phyloP scores from a whole-genome alignment of 2,888 invertebrate genomes.

The Ornithoptera priamus region DNA sequence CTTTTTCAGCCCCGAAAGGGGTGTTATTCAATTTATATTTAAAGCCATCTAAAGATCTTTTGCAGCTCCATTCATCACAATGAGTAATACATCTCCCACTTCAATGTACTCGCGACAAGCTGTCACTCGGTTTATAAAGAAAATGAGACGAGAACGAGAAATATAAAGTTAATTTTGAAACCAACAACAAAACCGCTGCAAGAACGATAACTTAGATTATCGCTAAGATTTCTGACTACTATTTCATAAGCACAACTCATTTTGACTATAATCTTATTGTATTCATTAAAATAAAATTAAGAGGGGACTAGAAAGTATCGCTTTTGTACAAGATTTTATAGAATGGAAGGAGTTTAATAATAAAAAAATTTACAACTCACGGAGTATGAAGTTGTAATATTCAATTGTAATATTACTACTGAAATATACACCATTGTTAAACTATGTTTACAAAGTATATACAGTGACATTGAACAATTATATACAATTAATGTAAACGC shows the following conservation, averaged over 20 bases:
- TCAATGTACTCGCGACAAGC: background rate
- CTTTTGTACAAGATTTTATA: too few species aligned
- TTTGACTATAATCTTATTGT: background rate
- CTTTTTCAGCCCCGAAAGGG: background rate
- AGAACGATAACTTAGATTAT: background rate
- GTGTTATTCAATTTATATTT: background rate
- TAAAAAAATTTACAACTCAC: too few species aligned
- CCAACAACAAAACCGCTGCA: background rate
- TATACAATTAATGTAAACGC: background rate
- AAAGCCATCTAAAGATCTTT: background rate
- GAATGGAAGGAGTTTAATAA: too few species aligned
- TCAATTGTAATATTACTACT: too few species aligned
- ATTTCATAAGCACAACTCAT: background rate
- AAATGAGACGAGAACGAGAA: background rate
- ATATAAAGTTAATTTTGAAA: background rate
- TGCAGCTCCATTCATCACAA: conserved; percentile 2
- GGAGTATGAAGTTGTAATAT: too few species aligned
- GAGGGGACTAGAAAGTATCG: too few species aligned
- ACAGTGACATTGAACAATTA: background rate
- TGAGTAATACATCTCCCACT: background rate
- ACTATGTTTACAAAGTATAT: too few species aligned
- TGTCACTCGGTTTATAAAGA: background rate
- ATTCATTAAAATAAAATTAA: too few species aligned
- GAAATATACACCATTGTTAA: too few species aligned
- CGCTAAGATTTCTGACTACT: background rate